A percentile compares a stretch with the other conserved stretches of the same genome.
Evolutionary conservation across 2,797 vertebrate genomes (phyloP).

Genomic region (Anguilla anguilla): DNA sequence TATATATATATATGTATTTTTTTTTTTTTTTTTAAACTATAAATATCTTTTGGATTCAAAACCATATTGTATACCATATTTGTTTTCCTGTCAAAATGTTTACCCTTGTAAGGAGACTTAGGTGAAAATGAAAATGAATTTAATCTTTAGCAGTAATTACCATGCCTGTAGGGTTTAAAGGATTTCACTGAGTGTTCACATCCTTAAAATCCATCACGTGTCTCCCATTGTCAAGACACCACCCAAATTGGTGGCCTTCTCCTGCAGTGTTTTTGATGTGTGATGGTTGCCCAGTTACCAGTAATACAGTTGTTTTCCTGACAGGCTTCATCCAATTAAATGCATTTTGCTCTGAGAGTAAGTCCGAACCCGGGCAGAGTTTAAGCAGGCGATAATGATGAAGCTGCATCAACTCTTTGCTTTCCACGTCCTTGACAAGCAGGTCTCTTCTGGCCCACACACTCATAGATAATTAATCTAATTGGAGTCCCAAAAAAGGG

Average conservation of each 20-base stretch:
- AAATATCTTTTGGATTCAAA: conserved; percentile 35
- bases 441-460: conserved; percentile 57
- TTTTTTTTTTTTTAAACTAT: not conserved
- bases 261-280: not conserved
- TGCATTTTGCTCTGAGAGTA: conserved; percentile 67
- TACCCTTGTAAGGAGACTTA: conserved; percentile 27
- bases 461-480: conserved; percentile 75
- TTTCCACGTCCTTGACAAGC: conserved; percentile 10
- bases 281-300: not conserved
- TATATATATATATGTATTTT: not conserved
- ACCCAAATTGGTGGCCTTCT: not conserved
- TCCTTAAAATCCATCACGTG: no score
- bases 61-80: conserved; percentile 35
- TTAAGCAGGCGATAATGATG: conserved; percentile 76
- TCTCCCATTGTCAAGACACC: not conserved
- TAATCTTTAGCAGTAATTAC: conserved; percentile 7
- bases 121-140: not conserved
- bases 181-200: conserved; percentile 8
- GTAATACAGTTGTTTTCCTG: conserved; percentile 41
- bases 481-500: conserved; percentile 56
- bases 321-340: conserved; percentile 68
- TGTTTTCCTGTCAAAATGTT: conserved; percentile 46
- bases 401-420: conserved; percentile 46
- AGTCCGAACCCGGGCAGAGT: conserved; percentile 65
- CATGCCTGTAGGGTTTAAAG: not conserved